A percentile compares a stretch with the other conserved stretches of the same genome.
These are phyloP conservation scores for Gambusia affinis DNA, from an alignment of 2,113 vertebrate species.

Conservation along the genomic window DNA sequence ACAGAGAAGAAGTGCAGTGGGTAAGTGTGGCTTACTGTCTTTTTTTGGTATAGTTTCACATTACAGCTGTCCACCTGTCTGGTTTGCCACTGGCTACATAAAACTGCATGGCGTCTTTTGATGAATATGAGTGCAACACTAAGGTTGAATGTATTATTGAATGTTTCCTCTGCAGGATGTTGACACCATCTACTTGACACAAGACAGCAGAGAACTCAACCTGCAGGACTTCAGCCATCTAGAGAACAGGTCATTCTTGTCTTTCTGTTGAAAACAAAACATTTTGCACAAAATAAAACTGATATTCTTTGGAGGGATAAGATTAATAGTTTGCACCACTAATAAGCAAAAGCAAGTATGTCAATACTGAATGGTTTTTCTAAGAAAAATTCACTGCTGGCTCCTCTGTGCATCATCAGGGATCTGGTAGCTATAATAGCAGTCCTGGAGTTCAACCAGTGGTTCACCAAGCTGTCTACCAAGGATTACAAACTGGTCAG, in stretches of 20 bases:
- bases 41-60: background rate
- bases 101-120: conserved; percentile 23
- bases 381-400: background rate
- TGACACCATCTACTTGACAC: conserved; percentile 96
- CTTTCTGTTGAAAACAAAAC: background rate
- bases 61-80: background rate
- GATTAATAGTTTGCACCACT: background rate
- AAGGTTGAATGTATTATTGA: background rate
- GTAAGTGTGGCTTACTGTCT: conserved; percentile 77
- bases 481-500: conserved; percentile 94
- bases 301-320: background rate
- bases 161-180: conserved; percentile 84
- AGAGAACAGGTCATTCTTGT: conserved; percentile 88
- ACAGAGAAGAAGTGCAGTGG: conserved; percentile 97
- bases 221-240: conserved; percentile 97
- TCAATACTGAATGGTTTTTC: background rate
- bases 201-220: conserved; percentile 94
- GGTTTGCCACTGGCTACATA: background rate
- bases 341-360: background rate
- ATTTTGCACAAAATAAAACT: too few relatives aligned
- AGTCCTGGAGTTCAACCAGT: conserved; percentile 96
- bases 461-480: conserved; percentile 96
- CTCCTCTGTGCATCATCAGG: conserved; percentile 74
- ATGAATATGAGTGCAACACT: background rate
- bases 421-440: conserved; percentile 97